Conservation (phyloP, 2,113 vertebrate species). For the Stegastes partitus region DNA sequence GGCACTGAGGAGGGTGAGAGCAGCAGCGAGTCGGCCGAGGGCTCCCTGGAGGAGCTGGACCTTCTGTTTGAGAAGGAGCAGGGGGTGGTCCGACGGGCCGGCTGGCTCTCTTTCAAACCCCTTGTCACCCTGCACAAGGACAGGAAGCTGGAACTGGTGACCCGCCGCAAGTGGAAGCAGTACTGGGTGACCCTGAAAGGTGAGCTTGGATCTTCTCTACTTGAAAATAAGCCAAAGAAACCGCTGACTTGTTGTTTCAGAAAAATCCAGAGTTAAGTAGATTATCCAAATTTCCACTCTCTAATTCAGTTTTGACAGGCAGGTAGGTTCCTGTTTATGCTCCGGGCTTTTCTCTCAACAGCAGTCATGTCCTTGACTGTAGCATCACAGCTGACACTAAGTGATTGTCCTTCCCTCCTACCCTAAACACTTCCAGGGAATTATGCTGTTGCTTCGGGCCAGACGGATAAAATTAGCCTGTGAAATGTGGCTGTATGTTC, state of each 20-base stretch:
- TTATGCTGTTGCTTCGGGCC: constrained; percentile 16
- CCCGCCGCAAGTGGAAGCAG: constrained; percentile 94
- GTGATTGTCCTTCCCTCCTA: background rate
- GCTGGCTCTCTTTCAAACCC: constrained; percentile 97
- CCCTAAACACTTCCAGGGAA: constrained; percentile 22
- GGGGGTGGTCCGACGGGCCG: constrained; percentile 94
- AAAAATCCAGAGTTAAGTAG: constrained; percentile 15
- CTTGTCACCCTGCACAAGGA: constrained; percentile 95
- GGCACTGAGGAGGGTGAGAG: constrained; percentile 86
- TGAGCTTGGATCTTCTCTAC: constrained; percentile 57
- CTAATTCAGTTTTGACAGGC: constrained; percentile 23
- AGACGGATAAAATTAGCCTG: constrained; percentile 26
- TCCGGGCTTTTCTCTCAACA: background rate
- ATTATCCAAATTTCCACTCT: constrained; percentile 27
- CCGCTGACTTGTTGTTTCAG: constrained; percentile 26
- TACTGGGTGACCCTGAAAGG: constrained; percentile 98
- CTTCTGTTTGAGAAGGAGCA: constrained; percentile 96
- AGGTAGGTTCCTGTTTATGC: background rate
- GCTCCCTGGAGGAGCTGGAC: constrained; percentile 95
- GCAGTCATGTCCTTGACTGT: constrained; percentile 22
- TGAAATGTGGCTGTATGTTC: background rate
- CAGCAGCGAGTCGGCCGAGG: constrained; percentile 90
- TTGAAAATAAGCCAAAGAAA: constrained; percentile 18
- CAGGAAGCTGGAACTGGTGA: constrained; percentile 94
- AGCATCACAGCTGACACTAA: constrained; percentile 17